Conservation (phyloP, 2,113 vertebrate species). For the Xerus inauris region DNA sequence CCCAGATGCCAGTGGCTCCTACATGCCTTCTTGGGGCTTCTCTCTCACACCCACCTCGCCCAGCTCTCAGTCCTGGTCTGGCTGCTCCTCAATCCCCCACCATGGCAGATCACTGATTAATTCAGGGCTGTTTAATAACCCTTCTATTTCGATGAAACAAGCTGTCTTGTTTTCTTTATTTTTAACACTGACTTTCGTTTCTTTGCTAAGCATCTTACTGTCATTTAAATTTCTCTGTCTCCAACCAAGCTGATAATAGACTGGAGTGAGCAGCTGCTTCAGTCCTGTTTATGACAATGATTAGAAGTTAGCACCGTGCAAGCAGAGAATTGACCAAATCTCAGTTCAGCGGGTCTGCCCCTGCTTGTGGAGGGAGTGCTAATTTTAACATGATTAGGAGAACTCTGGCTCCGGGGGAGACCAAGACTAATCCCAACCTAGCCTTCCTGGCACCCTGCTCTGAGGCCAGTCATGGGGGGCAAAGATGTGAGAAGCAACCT, state of each 20-base stretch:
- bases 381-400: conserved; percentile 38
- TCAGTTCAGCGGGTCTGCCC: conserved; percentile 17
- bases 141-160: conserved; percentile 89
- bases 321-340: conserved; percentile 62
- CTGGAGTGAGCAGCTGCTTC: conserved; percentile 83
- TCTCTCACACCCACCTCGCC: conserved; percentile 47
- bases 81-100: conserved; percentile 78
- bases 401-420: conserved; percentile 37
- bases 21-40: conserved; percentile 13
- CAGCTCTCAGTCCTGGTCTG: conserved; percentile 71
- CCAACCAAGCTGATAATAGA: conserved; percentile 80
- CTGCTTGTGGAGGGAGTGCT: conserved; percentile 45
- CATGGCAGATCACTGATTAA: conserved; percentile 88
- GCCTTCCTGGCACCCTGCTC: conserved; percentile 40
- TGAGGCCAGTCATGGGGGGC: background rate
- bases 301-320: conserved; percentile 54
- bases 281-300: conserved; percentile 75
- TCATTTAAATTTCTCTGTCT: conserved; percentile 85
- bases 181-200: conserved; percentile 86
- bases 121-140: conserved; percentile 89
- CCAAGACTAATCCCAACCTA: background rate
- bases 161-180: conserved; percentile 90
- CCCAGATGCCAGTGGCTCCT: background rate
- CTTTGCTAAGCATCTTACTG: conserved; percentile 87
- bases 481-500: background rate